phyloP scores from a whole-genome alignment of 2,113 vertebrate genomes.

The Pteronura brasiliensis region DNA sequence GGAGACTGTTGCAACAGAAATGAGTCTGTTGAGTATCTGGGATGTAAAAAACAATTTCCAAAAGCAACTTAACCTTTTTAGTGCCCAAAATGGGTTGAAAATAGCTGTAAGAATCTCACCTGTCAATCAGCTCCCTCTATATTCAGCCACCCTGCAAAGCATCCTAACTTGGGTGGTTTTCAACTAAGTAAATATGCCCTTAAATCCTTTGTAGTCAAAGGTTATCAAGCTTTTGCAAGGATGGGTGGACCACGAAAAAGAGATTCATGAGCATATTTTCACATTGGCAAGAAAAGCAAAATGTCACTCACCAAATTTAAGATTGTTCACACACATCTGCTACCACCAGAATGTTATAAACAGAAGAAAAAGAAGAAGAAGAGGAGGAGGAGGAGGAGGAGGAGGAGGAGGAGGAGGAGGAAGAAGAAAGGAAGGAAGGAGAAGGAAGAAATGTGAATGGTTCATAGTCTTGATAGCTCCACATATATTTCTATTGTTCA shows the following conservation, averaged over 20 bases:
- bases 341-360: constrained; percentile 62
- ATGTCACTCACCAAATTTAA: constrained; percentile 74
- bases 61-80: background rate
- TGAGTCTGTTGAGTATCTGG: background rate
- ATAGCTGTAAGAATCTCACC: background rate
- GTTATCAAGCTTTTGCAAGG: constrained; percentile 20
- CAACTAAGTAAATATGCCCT: background rate
- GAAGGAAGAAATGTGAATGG: background rate
- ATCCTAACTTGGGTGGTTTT: background rate
- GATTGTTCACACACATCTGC: constrained; percentile 66
- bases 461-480: constrained; percentile 27
- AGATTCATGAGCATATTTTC: constrained; percentile 61
- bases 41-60: background rate
- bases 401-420: background rate
- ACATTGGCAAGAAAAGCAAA: constrained; percentile 65
- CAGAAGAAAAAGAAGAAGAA: background rate
- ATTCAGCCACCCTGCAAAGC: background rate
- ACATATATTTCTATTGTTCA: constrained; percentile 35
- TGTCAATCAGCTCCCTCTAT: background rate
- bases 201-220: background rate
- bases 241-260: background rate
- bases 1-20: background rate
- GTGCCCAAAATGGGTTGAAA: background rate
- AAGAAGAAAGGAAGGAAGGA: background rate
- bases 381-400: background rate